Conservation (phyloP, 2,888 invertebrate species). For the Eurois occulta region DNA sequence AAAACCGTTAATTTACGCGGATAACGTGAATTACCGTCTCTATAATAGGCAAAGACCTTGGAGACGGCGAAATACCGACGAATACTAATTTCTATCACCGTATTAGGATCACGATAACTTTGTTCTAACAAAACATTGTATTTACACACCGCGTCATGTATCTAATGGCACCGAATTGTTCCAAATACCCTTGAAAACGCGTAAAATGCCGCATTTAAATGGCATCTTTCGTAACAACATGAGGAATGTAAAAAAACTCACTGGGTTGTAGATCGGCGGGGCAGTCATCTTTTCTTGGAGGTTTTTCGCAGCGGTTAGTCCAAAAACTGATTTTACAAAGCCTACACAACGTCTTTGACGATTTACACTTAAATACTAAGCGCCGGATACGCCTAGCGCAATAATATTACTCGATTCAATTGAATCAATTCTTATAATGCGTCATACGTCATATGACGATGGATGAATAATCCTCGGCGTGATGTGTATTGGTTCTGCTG, state of each 20-base stretch:
- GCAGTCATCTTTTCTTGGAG: conserved; percentile 77
- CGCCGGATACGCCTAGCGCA: conserved; percentile 77
- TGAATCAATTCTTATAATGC: conserved; percentile 76
- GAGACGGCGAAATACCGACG: conserved; percentile 27
- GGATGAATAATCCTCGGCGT: conserved; percentile 60
- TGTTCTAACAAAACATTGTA: conserved; percentile 65
- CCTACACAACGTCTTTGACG: conserved; percentile 59
- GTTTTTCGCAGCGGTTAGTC: conserved; percentile 50
- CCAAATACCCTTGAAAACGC: conserved; percentile 80
- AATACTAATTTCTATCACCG: conserved; percentile 43
- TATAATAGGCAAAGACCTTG: conserved; percentile 63
- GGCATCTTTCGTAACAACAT: conserved; percentile 55
- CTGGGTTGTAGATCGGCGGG: conserved; percentile 84
- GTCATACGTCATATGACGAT: conserved; percentile 84
- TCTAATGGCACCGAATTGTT: conserved; percentile 71
- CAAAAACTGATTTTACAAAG: conserved; percentile 51
- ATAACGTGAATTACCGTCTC: conserved; percentile 25
- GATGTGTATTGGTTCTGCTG: conserved; percentile 48
- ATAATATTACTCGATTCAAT: conserved; percentile 71
- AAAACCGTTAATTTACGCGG: conserved; percentile 40
- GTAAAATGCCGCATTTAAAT: conserved; percentile 57
- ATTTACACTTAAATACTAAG: conserved; percentile 72
- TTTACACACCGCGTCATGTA: conserved; percentile 73
- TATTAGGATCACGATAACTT: conserved; percentile 60
- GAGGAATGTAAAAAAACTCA: conserved; percentile 72